A percentile compares a stretch with the other conserved stretches of the same genome.
phyloP scores from a whole-genome alignment of 2,888 invertebrate genomes.

The Argyresthia albistria region DNA sequence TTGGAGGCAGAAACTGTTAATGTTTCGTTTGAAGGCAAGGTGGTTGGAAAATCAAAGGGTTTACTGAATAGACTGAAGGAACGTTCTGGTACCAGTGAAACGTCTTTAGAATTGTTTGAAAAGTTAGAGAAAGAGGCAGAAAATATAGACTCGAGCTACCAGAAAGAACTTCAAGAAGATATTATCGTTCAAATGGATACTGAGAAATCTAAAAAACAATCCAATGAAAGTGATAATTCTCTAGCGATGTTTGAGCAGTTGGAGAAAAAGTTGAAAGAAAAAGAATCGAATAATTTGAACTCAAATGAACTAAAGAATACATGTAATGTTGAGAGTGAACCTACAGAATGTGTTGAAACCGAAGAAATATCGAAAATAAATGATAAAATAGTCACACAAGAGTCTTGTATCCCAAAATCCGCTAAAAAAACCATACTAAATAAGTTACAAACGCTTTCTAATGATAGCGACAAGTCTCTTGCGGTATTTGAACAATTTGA shows the following conservation, averaged over 20 bases:
- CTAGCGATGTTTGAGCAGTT: too few species aligned
- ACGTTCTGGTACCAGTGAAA: constrained; percentile 23
- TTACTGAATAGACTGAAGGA: constrained; percentile 30
- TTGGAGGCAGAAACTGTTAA: neutral
- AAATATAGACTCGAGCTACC: neutral
- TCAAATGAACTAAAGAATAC: too few species aligned
- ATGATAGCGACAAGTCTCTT: neutral
- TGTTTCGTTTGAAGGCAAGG: constrained; percentile 5
- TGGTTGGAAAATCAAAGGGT: constrained; percentile 18
- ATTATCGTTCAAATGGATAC: too few species aligned
- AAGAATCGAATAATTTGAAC: too few species aligned
- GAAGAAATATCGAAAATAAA: too few species aligned
- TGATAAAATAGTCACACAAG: too few species aligned
- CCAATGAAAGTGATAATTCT: too few species aligned
- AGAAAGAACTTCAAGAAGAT: too few species aligned
- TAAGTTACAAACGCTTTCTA: neutral
- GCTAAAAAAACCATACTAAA: constrained; percentile 14
- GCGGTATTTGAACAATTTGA: constrained; percentile 1
- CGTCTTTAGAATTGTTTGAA: constrained; percentile 43
- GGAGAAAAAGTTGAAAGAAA: too few species aligned
- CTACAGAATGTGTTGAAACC: constrained; percentile 3
- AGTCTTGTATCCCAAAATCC: too few species aligned
- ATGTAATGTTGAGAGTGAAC: too few species aligned
- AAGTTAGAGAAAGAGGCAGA: constrained; percentile 31
- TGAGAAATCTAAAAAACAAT: too few species aligned